A percentile compares a stretch with the other conserved stretches of the same genome.
phyloP scores from a whole-genome alignment of 2,888 invertebrate species.

The Schrankia costaestrigalis region DNA sequence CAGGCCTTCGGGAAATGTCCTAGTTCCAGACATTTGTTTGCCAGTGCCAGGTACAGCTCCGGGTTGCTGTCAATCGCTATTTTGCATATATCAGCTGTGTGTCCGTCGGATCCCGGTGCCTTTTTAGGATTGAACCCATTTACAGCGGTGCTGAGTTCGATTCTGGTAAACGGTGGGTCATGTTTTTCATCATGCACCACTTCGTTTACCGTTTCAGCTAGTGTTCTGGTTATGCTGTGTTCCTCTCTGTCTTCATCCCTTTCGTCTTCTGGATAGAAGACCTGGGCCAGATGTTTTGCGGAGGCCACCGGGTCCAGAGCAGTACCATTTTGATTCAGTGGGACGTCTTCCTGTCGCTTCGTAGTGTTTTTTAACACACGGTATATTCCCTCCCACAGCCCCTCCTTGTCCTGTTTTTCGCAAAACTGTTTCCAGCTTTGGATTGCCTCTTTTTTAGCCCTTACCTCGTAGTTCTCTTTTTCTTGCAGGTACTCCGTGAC shows the following conservation, averaged over 20 bases:
- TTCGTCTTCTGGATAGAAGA: neutral
- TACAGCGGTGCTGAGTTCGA: no score
- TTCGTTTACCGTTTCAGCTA: neutral
- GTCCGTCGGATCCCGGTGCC: no score
- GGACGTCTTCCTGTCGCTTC: neutral
- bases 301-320: neutral
- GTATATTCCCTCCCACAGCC: no score
- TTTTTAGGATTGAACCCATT: no score
- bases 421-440: no score
- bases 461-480: no score
- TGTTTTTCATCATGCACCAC: neutral
- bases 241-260: neutral
- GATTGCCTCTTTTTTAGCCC: no score
- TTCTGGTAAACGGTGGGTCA: no score
- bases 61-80: no score
- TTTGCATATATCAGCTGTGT: no score
- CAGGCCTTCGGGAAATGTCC: neutral
- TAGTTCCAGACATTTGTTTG: neutral
- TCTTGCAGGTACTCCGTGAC: no score
- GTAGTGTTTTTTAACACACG: neutral
- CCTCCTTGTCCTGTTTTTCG: no score
- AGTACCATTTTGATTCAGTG: neutral
- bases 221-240: neutral
- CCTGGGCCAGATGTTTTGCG: neutral
- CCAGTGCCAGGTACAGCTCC: neutral